Evolutionary conservation across 2,113 vertebrate species (phyloP), one percentile per base, ranked within the genome.

Genomic region (Anolis carolinensis): DNA sequence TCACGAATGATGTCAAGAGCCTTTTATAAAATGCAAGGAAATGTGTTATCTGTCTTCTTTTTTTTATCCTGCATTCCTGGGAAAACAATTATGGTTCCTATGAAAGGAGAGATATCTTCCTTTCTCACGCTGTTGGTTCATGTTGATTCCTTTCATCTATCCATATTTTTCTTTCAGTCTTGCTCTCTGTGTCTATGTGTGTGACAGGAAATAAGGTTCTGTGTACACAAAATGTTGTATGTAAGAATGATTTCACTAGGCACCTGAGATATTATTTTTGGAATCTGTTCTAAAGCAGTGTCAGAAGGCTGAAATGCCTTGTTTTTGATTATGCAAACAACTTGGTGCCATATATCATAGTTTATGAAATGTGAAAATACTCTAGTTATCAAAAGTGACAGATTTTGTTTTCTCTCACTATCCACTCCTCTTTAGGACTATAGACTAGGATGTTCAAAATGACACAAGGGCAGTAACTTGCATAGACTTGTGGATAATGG

Each of bases 61-160:
- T 95, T 94, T 95, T 95, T 92, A 86, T 91, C 90, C 81, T 89
- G 86, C 93, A 91, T 95, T 93, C 91, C 93, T 91, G 93, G 93
- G 93, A 96, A 44, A 97, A 95, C 94, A 94, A 95, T 95, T 93
- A 93, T 92, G 92, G 87, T 95, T 96, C 92, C 83, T 91, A 91
- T 89, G 87, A 95, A 86, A 96, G 88, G 94, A 90, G 90, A 92
- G 90, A 86, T 93, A 89, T 93, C 92, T 95, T 92, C 88, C 88
- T 95, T 93, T 95, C 93, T 95, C 93, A 91, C 16, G 0, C 86
- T 85, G 89, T 91, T 91, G 90, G 94, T 84, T 91, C 86, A 92
- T 92, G 85, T 92, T 94, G 75, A 92, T 91, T 94, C 94, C 89
- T 95, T 94, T 92, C 90, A 94, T 94, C 87, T 93, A 91, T 74